Evolutionary conservation across 1,140 invertebrate genomes (phyloP), one percentile per base, ranked within the genome.

Genomic region (Musca domestica): DNA sequence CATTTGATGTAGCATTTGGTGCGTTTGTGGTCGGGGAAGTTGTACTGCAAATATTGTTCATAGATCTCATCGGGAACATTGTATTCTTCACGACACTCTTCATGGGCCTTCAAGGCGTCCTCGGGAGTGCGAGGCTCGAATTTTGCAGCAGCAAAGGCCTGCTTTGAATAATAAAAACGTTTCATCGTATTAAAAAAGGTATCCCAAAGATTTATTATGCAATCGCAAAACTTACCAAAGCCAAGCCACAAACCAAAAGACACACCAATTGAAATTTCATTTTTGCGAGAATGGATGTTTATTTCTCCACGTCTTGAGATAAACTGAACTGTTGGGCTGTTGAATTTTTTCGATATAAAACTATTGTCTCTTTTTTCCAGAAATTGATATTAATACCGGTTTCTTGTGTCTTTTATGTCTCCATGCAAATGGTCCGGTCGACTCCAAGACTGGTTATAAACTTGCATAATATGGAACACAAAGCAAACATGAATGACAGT

Each of bases 1-100:
- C 77, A 80, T 66, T 80, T 80, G 2, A 80, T 72, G 56, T 73
- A 80, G 67, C 77, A 80, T 23, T 71, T 74, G 49, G 77, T 80
- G 54, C 68, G 70, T 0, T 75, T 71, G 54, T 80, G 77, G n/a
- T 71, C 65, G n/a, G 73, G 72, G 49, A 80, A 80, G 20, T 76
- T 77, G 23, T 76, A 80, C 47, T 74, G 74, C 46, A 73, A 49
- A 66, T 51, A 80, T 69, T 80, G 75, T 19, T 80, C 76, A 34
- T 76, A 80, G 30, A 80, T 76, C 14, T 80, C 77, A 17, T 77
- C 76, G 30, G 77, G 77, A 27, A 80, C 74, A 54, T 69, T 10
- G 15, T 54, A 67, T 0, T 80, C 74, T 46, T 73, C 77, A 12
- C 64, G 77, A 67, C 77, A 80, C 7, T 76, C 76, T 67, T 76